Base-by-base conservation (phyloP, 2,888 invertebrate species). In the Unio pictorum region DNA sequence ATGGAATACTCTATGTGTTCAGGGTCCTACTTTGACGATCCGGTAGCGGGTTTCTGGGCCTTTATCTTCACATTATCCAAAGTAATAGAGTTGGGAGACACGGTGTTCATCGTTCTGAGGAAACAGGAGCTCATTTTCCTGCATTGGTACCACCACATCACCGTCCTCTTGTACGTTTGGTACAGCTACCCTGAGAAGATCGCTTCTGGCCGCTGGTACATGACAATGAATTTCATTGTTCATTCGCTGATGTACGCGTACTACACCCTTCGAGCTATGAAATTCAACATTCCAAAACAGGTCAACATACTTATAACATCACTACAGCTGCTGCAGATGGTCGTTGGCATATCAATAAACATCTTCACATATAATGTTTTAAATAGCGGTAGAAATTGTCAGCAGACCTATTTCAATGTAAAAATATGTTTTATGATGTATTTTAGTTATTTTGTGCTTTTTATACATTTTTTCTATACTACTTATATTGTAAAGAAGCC, bases 11-110 rank as follows among this genome's bases (percentile, higher is more conserved):
- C 98, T 72, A 94, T 98, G 84, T 99, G 99, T 92, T 95, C 96
- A 23, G 85, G 87, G 3, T 82, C 84, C 4, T 87, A 87, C 70
- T 63, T 71, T 8, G 71, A 69, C 26, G 15, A 59, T 18, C 26
- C 59, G 59, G 97, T 98, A 65, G 95, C 96, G 80, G 97, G 97
- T 11, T 98, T 98, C 91, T 99, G 99, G 98, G 96, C 97, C 79
- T 96, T 95, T 94, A 94, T 97, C 93, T 99, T 99, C 91, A 97
- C 97, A 60, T 92, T 98, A 79, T 97, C 97, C 76, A 99, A 99
- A 91, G 93, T 98, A 69, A 97, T 97, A 0, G 99, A 99, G 91
- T 93, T 99, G 64, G 97, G 91, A 1, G 91, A 91, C 76, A 91
- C 91, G 0, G 73, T 90, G 30, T 91, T 91, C 80, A 89, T 90